These are phyloP conservation scores for Pollicipes pollicipes DNA, from an alignment of 1,140 invertebrate genomes.

Conservation along the genomic window DNA sequence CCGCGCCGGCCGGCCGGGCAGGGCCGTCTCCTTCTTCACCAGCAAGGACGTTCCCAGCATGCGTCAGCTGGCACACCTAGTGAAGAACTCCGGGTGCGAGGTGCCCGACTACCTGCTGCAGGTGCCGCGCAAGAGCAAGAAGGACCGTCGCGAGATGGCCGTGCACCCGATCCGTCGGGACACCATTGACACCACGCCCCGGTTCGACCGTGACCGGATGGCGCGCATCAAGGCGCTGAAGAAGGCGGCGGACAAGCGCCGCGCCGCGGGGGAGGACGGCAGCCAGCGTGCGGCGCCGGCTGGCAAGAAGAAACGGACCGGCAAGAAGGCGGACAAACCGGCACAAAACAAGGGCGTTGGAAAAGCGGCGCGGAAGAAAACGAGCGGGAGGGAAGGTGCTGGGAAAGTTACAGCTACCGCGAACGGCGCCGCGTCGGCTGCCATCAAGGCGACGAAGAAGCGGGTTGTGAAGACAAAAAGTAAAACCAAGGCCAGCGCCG, in stretches of 20 bases:
- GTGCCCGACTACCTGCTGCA: conserved; percentile 77
- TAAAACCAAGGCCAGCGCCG: no score
- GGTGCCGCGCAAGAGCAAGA: conserved; percentile 49
- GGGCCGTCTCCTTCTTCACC: conserved; percentile 88
- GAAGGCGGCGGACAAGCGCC: neutral
- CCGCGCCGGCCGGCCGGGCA: conserved; percentile 67
- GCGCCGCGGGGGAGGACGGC: neutral
- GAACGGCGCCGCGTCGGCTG: neutral
- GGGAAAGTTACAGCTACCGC: neutral
- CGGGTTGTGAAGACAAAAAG: no score
- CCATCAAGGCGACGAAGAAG: no score
- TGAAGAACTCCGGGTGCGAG: conserved; percentile 56
- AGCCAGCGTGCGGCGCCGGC: no score
- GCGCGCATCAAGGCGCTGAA: neutral
- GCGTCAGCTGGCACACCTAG: conserved; percentile 18
- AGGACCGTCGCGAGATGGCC: conserved; percentile 25
- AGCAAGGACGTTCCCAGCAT: conserved; percentile 43
- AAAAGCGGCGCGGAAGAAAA: neutral
- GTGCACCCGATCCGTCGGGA: neutral
- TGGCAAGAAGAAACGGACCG: no score
- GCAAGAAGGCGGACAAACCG: no score
- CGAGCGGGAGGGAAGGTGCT: neutral
- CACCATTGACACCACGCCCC: conserved; percentile 2
- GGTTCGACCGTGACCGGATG: neutral
- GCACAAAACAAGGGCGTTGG: no score